phyloP scores from a whole-genome alignment of 2,113 vertebrate species.

The Thermophis baileyi region DNA sequence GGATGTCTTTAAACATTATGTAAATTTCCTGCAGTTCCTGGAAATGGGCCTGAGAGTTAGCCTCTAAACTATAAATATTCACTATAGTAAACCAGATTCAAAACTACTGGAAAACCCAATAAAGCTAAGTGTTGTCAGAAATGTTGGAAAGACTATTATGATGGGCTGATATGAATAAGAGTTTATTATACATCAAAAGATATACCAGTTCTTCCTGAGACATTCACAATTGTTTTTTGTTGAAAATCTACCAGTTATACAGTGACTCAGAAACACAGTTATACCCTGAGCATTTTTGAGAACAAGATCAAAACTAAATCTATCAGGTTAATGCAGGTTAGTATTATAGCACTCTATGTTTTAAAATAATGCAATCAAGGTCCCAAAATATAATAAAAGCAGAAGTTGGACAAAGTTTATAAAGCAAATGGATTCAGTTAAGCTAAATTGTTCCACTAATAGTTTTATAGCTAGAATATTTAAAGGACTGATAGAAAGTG shows the following conservation, averaged over 20 bases:
- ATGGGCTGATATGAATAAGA: conserved; percentile 54
- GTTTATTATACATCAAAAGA: conserved; percentile 65
- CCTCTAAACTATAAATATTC: conserved; percentile 21
- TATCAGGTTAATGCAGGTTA: conserved; percentile 39
- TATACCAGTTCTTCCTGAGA: conserved; percentile 60
- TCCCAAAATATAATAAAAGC: conserved; percentile 60
- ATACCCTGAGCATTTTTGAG: conserved; percentile 60
- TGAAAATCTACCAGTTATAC: conserved; percentile 57
- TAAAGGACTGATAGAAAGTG: conserved; percentile 35
- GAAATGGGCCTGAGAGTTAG: not conserved
- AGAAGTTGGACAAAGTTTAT: conserved; percentile 44
- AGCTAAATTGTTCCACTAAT: conserved; percentile 37
- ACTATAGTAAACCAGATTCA: conserved; percentile 22
- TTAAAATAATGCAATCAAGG: conserved; percentile 63
- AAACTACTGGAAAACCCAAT: conserved; percentile 6
- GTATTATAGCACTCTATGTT: conserved; percentile 53
- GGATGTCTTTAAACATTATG: conserved; percentile 8
- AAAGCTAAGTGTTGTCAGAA: conserved; percentile 21
- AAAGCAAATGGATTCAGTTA: conserved; percentile 57
- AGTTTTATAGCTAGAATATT: conserved; percentile 36
- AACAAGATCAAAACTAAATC: conserved; percentile 69
- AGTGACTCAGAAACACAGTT: conserved; percentile 62
- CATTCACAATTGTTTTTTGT: conserved; percentile 56
- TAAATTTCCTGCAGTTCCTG: not conserved
- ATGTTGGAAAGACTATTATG: conserved; percentile 28